Base-by-base conservation (phyloP, 1,140 invertebrate species). In the Drosophila lacteicornis region DNA sequence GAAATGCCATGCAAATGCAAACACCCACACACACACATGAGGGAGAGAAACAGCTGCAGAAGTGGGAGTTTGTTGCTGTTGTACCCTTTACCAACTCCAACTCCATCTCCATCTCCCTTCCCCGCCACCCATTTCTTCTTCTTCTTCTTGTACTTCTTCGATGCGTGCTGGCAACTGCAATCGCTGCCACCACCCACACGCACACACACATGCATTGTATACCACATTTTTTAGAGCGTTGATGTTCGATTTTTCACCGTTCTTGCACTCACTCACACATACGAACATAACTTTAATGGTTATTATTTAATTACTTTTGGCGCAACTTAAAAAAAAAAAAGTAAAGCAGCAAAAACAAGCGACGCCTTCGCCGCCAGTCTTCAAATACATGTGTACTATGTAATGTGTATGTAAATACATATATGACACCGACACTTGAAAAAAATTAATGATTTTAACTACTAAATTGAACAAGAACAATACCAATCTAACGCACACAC, bases 241-340 rank as follows among this genome's bases (percentile, higher is more conserved):
- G 73, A 88, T 88, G 84, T 87, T 87, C 83, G 83, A 87, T 87
- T 87, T 87, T 87, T 88, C 83, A 87, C 69, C 77, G 74, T 87
- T 87, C 84, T 83, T 78, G 57, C 66, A 69, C 53, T 68, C 59
- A 62, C 67, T 47, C 57, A 46, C 25, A 76, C 15, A 45, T 22
- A 43, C 19, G 13, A 40, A n/a, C 40, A 19, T 25, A 40, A 61
- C 43, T 38, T 12, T 47, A 30, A 33, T 76, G 55, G 61, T 61
- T 75, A 80, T 69, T 73, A 66, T 76, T 76, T 57, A 75, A 76
- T 76, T 75, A 56, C 40, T 66, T 75, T 76, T 75, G 71, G 74
- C 74, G 74, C 74, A 55, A 70, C 69, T 71, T 49, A 12, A 70
- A 25, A 45, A 73, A 45, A 73, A 67, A 60, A 51, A 33, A 17